Evolutionary conservation across 2,888 invertebrate species (phyloP).

Genomic region (Alitta virens): DNA sequence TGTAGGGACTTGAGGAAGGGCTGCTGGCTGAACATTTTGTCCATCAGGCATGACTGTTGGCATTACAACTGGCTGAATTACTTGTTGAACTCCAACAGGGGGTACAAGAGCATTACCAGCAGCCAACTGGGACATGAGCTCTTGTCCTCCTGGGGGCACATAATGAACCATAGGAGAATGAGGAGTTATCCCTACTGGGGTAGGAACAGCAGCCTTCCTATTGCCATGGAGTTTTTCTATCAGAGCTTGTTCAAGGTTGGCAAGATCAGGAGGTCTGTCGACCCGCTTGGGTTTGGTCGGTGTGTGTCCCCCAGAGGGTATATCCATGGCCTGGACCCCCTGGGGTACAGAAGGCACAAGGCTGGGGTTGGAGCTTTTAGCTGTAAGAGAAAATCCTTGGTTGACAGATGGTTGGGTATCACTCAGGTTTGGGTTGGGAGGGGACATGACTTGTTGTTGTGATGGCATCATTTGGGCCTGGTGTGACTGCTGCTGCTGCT

Average conservation of each 20-base stretch:
- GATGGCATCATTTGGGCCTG: background rate
- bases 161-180: constrained; percentile 9
- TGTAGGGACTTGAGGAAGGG: too few relatives aligned
- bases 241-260: constrained; percentile 46
- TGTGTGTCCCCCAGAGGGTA: background rate
- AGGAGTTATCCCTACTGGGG: background rate
- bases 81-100: constrained; percentile 2
- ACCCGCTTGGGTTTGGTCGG: constrained; percentile 9
- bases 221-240: constrained; percentile 45
- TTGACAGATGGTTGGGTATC: constrained; percentile 4
- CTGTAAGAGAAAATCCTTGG: background rate
- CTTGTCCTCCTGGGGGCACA: constrained; percentile 4
- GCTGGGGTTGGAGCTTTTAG: too few relatives aligned
- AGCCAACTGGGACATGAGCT: background rate
- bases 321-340: background rate
- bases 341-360: too few relatives aligned
- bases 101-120: background rate
- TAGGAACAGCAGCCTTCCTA: constrained; percentile 1
- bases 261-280: constrained; percentile 27
- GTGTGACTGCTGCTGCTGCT: constrained; percentile 7
- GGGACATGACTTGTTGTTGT: constrained; percentile 2
- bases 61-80: background rate
- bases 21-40: too few relatives aligned
- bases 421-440: background rate
- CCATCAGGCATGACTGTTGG: background rate